Evolutionary conservation across 2,888 invertebrate species (phyloP).

Genomic region (Nemurella pictetii): DNA sequence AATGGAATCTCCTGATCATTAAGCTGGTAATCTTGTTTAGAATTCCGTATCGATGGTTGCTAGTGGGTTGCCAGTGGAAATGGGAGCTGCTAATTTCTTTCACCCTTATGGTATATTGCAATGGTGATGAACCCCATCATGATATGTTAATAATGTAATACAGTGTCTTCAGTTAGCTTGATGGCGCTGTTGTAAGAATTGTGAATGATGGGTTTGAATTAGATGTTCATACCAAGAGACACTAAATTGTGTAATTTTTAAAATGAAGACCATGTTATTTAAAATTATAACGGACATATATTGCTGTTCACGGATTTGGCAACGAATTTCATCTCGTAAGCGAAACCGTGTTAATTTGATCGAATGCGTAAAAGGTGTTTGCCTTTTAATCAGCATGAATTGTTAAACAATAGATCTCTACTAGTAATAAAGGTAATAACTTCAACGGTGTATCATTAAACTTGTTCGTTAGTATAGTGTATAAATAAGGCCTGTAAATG

Average conservation of each 20-base stretch:
- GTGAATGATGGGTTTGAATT: background rate
- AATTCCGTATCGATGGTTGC: conserved; percentile 35
- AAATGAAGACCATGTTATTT: background rate
- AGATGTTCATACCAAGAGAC: too few species aligned
- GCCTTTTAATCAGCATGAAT: background rate
- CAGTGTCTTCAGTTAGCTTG: background rate
- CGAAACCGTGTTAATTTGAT: background rate
- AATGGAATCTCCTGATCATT: conserved; percentile 39
- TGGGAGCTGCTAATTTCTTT: background rate
- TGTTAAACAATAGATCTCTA: background rate
- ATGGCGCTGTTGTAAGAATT: background rate
- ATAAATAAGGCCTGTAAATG: conserved; percentile 12
- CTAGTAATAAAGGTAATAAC: background rate
- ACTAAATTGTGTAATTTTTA: background rate
- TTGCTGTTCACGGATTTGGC: background rate
- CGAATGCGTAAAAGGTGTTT: background rate
- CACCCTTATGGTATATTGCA: conserved; percentile 24
- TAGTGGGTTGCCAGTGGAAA: conserved; percentile 13
- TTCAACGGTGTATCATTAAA: background rate
- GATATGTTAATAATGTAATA: conserved; percentile 2
- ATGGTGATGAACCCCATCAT: background rate
- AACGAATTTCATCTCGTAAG: background rate
- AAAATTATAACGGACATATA: background rate
- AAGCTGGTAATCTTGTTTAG: conserved; percentile 39
- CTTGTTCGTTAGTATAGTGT: conserved; percentile 7